Evolutionary conservation across 2,888 invertebrate species (phyloP).

Genomic region (Agrochola lychnidis): DNA sequence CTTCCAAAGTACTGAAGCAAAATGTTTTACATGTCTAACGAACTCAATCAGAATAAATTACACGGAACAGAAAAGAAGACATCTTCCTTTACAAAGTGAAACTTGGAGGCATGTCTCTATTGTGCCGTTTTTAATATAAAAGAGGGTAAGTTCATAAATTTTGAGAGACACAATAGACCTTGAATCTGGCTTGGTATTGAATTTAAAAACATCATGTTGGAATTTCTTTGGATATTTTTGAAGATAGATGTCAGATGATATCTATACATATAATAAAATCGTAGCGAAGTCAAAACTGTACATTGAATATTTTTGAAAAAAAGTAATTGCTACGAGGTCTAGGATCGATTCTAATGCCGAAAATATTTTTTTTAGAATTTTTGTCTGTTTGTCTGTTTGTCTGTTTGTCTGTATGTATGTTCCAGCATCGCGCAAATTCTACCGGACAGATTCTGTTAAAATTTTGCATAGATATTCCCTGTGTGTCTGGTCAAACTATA

Average conservation of each 20-base stretch:
- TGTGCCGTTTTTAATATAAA: constrained; percentile 38
- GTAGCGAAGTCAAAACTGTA: no score
- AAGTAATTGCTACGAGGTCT: no score
- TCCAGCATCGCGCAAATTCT: no score
- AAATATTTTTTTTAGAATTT: no score
- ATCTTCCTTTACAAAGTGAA: constrained; percentile 21
- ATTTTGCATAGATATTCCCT: no score
- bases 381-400: no score
- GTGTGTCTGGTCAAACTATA: no score
- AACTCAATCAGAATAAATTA: constrained; percentile 53
- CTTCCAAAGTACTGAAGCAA: constrained; percentile 3
- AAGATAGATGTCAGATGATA: neutral
- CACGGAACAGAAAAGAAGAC: neutral
- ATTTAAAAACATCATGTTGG: neutral
- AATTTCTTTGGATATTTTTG: neutral
- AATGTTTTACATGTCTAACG: constrained; percentile 36
- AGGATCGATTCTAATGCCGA: no score
- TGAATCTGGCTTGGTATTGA: neutral
- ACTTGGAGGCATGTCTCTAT: constrained; percentile 5
- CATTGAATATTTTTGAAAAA: no score
- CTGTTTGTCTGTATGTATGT: no score
- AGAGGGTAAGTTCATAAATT: constrained; percentile 11
- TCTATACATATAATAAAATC: no score
- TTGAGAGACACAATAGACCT: constrained; percentile 7
- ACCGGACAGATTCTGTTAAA: no score